phyloP scores from a whole-genome alignment of 2,113 vertebrate species.

The Ancistrus triradiatus region DNA sequence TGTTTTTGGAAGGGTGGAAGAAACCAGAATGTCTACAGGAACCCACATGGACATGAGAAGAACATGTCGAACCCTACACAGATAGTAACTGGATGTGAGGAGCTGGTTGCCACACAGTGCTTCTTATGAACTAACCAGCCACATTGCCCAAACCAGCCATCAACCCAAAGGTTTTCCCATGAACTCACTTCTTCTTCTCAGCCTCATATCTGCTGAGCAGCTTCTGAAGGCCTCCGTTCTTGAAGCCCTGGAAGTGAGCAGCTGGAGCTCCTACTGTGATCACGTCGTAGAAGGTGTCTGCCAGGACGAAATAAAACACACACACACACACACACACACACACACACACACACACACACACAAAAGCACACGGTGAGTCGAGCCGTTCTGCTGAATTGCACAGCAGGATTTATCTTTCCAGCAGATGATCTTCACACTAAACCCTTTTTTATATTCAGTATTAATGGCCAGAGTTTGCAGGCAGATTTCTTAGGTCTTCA shows the following conservation, averaged over 20 bases:
- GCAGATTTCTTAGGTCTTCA: not conserved
- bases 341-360: slow-evolving; percentile 9
- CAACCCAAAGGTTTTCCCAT: too few relatives aligned
- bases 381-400: slow-evolving; percentile 8
- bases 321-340: not conserved
- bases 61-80: not conserved
- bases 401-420: not conserved
- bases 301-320: slow-evolving; percentile 23
- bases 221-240: slow-evolving; percentile 90
- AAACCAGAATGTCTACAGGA: too few relatives aligned
- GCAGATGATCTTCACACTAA: not conserved
- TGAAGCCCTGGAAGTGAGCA: slow-evolving; percentile 95
- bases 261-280: slow-evolving; percentile 93
- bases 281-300: slow-evolving; percentile 91
- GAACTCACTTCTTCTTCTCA: slow-evolving; percentile 91
- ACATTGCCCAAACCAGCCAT: too few relatives aligned
- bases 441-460: not conserved
- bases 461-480: slow-evolving; percentile 1
- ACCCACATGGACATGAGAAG: too few relatives aligned
- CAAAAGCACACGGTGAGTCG: not conserved
- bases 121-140: too few relatives aligned
- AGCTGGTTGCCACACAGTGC: too few relatives aligned
- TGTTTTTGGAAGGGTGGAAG: not conserved
- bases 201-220: slow-evolving; percentile 84
- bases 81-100: not conserved